A percentile compares a stretch with the other conserved stretches of the same genome.
Conservation (phyloP, 2,888 invertebrate species). For the Acronicta leporina region DNA sequence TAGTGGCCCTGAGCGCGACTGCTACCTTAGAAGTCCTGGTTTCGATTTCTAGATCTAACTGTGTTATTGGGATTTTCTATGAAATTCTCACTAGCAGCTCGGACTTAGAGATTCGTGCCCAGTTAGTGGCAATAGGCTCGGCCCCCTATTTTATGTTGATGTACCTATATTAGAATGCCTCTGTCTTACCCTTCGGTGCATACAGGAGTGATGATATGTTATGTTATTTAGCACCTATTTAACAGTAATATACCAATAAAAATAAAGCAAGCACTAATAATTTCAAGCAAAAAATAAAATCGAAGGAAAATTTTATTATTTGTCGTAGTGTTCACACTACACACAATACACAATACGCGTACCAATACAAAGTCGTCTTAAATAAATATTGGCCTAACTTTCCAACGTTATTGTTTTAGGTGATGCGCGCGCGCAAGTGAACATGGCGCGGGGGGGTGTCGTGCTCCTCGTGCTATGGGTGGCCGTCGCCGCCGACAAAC, state of each 20-base stretch:
- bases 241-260: neutral
- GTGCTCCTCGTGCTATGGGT: constrained; percentile 85
- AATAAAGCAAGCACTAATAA: constrained; percentile 18
- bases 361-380: constrained; percentile 48
- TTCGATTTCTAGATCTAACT: no score
- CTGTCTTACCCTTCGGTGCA: no score
- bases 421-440: constrained; percentile 83
- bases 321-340: constrained; percentile 47
- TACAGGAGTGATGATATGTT: no score
- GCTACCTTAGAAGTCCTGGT: no score
- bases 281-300: constrained; percentile 29
- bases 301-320: constrained; percentile 35
- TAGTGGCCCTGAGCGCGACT: no score
- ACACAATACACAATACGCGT: constrained; percentile 48
- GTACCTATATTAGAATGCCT: no score
- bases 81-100: no score
- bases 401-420: constrained; percentile 86
- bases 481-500: constrained; percentile 82
- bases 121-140: no score
- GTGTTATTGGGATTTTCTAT: no score
- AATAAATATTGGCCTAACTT: constrained; percentile 50
- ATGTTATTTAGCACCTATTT: neutral
- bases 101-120: no score
- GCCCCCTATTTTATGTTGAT: no score
- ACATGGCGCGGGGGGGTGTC: constrained; percentile 83